Percentiles rank a stretch among this genome's conserved stretches.
Evolutionary conservation across 35 echinoderm and acorn worm species (phyloP).

Genomic region (Heliocidaris tuberculata): DNA sequence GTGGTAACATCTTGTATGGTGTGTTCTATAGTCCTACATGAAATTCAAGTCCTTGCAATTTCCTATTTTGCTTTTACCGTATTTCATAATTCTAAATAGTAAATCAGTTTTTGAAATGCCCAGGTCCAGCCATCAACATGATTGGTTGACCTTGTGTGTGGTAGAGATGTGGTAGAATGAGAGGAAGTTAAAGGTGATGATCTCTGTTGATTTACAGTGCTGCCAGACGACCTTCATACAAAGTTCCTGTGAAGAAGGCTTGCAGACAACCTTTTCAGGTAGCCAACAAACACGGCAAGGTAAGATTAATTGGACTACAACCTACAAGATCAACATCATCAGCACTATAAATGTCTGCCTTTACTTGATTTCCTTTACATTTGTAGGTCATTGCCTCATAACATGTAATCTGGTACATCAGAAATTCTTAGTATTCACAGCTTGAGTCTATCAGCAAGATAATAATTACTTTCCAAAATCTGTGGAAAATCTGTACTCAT

Average conservation of each 20-base stretch:
- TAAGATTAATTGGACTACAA: conserved; percentile 14
- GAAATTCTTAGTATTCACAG: background rate
- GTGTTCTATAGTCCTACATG: no score
- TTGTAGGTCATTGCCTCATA: background rate
- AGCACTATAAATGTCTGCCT: background rate
- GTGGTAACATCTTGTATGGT: no score
- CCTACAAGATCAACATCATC: background rate
- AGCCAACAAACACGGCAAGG: conserved; percentile 67
- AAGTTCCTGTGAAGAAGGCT: conserved; percentile 76
- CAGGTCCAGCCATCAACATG: background rate
- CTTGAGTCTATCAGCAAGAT: background rate
- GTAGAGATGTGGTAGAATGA: background rate
- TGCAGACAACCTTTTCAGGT: conserved; percentile 64
- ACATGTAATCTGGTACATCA: background rate
- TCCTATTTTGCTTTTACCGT: no score
- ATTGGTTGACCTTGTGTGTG: background rate
- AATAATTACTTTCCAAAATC: background rate
- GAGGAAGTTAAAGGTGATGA: background rate
- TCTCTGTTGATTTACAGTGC: conserved; percentile 23
- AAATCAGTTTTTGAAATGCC: background rate
- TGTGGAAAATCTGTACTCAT: background rate
- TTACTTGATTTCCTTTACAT: background rate
- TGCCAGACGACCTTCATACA: conserved; percentile 60
- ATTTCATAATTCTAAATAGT: background rate
- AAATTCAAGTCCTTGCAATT: no score